Conservation (phyloP, 2,113 vertebrate species). For the Cnemophilus loriae region DNA sequence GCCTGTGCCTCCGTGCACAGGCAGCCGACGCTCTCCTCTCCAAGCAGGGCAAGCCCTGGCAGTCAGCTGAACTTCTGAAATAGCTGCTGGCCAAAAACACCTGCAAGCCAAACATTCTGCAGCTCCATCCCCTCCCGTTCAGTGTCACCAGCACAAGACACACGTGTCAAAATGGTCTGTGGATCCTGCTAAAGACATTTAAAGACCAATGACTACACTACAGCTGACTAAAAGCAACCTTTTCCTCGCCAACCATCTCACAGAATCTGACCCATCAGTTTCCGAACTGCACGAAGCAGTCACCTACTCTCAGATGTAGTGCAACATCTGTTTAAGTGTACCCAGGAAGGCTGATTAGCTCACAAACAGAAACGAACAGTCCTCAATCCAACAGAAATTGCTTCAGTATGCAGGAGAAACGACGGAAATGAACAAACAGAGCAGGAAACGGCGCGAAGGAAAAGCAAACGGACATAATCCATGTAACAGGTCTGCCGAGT, state of each 20-base stretch:
- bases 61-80: background rate
- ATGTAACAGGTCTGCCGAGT: background rate
- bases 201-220: background rate
- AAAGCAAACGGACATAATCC: background rate
- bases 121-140: background rate
- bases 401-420: background rate
- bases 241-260: accelerated
- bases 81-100: background rate
- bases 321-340: too few relatives aligned
- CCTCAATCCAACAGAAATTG: background rate
- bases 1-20: accelerated
- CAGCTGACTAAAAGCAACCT: background rate
- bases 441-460: conserved; percentile 2
- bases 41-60: background rate
- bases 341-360: background rate
- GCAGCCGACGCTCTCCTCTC: background rate
- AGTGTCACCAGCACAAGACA: background rate
- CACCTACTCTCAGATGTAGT: background rate
- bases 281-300: background rate
- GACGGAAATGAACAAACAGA: background rate
- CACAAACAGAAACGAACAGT: background rate
- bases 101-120: background rate
- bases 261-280: background rate
- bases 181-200: background rate
- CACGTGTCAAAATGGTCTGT: background rate